Conservation (phyloP, 2,797 vertebrate species). For the Trachurus trachurus region DNA sequence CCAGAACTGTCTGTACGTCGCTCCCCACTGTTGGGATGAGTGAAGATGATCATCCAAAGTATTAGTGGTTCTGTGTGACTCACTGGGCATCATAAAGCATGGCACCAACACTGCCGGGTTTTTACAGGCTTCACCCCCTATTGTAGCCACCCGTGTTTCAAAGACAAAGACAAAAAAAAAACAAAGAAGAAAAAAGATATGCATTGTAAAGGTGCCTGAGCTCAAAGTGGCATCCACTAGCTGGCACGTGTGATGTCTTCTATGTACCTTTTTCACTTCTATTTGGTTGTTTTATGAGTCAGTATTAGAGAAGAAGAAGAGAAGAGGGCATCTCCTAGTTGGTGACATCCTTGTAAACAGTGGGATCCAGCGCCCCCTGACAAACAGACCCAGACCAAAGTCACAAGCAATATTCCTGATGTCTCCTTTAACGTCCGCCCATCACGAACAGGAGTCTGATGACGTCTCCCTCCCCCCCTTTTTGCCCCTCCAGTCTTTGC, state of each 20-base stretch:
- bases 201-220: slow-evolving; percentile 69
- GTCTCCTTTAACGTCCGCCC: slow-evolving; percentile 48
- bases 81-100: slow-evolving; percentile 59
- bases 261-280: slow-evolving; percentile 54
- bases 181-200: slow-evolving; percentile 28
- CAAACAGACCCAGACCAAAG: slow-evolving; percentile 63
- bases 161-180: background rate
- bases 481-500: slow-evolving; percentile 11
- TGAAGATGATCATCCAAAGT: slow-evolving; percentile 52
- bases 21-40: slow-evolving; percentile 44
- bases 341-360: background rate
- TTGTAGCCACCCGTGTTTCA: slow-evolving; percentile 61
- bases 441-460: slow-evolving; percentile 50
- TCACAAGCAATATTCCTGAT: slow-evolving; percentile 74
- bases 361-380: slow-evolving; percentile 7
- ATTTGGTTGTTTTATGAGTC: slow-evolving; percentile 40
- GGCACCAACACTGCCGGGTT: slow-evolving; percentile 68
- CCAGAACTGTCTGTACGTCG: slow-evolving; percentile 36
- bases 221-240: slow-evolving; percentile 73
- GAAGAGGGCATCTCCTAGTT: slow-evolving; percentile 14
- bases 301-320: slow-evolving; percentile 24
- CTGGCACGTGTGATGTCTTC: slow-evolving; percentile 76
- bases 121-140: slow-evolving; percentile 49
- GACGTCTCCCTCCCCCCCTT: slow-evolving; percentile 21
- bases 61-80: slow-evolving; percentile 57